Evolutionary conservation across 2,113 vertebrate species (phyloP), one percentile per base, ranked within the genome.

Genomic region (Turdus rufiventris): DNA sequence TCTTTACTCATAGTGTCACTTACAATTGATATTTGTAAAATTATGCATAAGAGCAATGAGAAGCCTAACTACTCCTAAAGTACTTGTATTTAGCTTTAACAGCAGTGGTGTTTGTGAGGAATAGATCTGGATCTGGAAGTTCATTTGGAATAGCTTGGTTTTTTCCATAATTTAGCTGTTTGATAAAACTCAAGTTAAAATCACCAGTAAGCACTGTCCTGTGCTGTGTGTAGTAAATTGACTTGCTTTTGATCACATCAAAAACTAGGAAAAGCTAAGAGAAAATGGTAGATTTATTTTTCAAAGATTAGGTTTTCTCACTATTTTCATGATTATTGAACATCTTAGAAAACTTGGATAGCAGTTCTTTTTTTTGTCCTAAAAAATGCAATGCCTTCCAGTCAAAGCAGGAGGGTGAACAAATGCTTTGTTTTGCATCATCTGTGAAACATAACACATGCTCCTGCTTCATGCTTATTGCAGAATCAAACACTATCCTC

Each of bases 391-490:
- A 13, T 83, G 36, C 86, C 90, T 96, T 94, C 57, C 33, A 91
- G 77, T 83, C 76, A 91, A 75, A 79, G 45, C 51, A 56, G 54
- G 58, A 94, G 67, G 82, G n/a, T 95, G 83, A 92, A 65, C 57
- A 93, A 91, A 76, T 88, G 65, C 91, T 94, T 97, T 94, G 60
- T 80, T 96, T 96, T 97, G 74, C 90, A 86, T 97, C 95, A 87
- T 95, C 92, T 84, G 67, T 92, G 94, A 95, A 97, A 96, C 86
- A 31, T 80, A 85, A 87, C 75, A 74, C 70, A 65, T 68, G 60
- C 45, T 85, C 25, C 38, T 86, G 66, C 87, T 94, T 73, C 80
- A 91, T 74, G 83, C 61, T 90, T 81, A 72, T 78, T 91, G 70
- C 88, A 90, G 77, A 65, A 85, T 80, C 94, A 86, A 91, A 67